Base-by-base conservation (phyloP, 2,113 vertebrate genomes). In the Protobothrops mucrosquamatus region DNA sequence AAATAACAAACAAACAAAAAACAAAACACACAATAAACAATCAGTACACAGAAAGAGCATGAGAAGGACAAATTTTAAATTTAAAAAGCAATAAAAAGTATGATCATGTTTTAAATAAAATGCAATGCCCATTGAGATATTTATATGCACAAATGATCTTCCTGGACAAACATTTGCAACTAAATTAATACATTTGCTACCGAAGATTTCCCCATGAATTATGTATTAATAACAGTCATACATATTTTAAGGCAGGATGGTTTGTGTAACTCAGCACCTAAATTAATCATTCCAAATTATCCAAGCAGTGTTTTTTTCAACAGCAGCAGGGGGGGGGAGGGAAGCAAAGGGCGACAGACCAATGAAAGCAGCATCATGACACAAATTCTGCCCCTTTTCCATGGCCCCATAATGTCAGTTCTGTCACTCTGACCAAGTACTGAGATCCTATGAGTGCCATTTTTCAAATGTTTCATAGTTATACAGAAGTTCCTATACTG, bases 21-120 rank as follows among this genome's bases (percentile, higher is more conserved):
- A 98, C 97, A 98, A 98, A 97, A 98, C 98, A 98, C 98, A 99
- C 98, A 97, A 95, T 98, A 98, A 98, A 98, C 94, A 97, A 97
- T 97, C 98, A 98, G 97, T 90, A 90, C 97, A 98, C 43, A 95
- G 98, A 98, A 97, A 93, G 94, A 95, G 98, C 97, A 97, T 94
- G 95, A 97, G 94, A 94, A 97, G 52, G 92, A 95, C 97, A 97
- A n/a, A 96, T 96, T 96, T 90, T 95, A 98, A 96, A 97, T 95
- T 81, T 96, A 97, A 97, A 97, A 88, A 96, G 96, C 98, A 97
- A 98, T 95, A 97, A 96, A 93, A 97, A 93, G 97, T 93, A 97
- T 61, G 96, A 89, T 87, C 85, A 69, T 91, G 91, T 51, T 94
- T 92, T 89, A 92, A 92, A 93, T 89, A 94, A 54, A 85, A 43